Percentiles rank a stretch among this genome's conserved stretches.
Conservation (phyloP, 2,113 vertebrate genomes). For the Archilochus colubris region DNA sequence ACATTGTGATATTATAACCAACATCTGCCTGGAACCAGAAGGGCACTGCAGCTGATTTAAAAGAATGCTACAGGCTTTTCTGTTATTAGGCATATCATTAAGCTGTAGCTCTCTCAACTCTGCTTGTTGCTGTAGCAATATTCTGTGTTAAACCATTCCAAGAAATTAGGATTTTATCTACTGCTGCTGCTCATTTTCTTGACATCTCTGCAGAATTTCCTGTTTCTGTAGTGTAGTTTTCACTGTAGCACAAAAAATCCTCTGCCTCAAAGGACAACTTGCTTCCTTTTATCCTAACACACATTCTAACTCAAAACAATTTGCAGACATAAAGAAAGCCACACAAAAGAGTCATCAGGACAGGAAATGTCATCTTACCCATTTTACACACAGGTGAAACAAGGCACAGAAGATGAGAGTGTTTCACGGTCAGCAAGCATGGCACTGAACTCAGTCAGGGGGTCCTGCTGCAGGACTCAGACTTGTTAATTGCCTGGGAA, state of each 20-base stretch:
- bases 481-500: background rate
- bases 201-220: background rate
- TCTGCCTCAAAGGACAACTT: background rate
- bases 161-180: background rate
- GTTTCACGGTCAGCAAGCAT: rapidly evolving
- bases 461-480: rapidly evolving
- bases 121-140: background rate
- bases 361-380: background rate
- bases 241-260: background rate
- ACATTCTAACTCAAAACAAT: background rate
- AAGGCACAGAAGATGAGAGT: background rate
- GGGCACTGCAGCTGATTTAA: background rate
- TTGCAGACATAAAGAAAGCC: background rate
- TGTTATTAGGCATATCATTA: background rate
- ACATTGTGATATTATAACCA: background rate
- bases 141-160: background rate
- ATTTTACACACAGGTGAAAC: background rate
- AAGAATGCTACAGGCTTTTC: background rate
- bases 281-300: background rate
- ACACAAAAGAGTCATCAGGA: background rate
- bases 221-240: background rate
- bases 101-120: background rate
- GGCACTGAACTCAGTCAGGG: background rate
- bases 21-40: background rate
- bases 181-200: background rate